Conservation (phyloP, 2,888 invertebrate species). For the Ctena decussata region DNA sequence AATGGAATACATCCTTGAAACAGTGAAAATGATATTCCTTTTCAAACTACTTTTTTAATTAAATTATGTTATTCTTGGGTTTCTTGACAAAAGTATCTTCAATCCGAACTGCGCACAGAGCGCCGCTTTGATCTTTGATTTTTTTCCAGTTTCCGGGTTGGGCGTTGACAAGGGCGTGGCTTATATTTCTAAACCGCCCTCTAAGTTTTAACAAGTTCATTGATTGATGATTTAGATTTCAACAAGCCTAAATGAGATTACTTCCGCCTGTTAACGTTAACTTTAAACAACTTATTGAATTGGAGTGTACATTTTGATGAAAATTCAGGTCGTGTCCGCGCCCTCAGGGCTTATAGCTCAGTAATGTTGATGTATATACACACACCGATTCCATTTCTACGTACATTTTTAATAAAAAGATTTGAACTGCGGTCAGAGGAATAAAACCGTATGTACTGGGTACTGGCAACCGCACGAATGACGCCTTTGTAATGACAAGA, state of each 20-base stretch:
- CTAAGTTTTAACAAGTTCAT: background rate
- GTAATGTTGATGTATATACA: no score
- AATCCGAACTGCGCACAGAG: background rate
- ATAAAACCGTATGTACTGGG: no score
- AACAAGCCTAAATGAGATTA: background rate
- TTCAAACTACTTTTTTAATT: background rate
- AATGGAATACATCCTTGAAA: background rate
- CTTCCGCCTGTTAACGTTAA: background rate
- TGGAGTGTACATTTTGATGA: no score
- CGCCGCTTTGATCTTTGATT: background rate
- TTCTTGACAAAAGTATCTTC: background rate
- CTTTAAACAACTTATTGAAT: background rate
- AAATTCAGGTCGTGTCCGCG: no score
- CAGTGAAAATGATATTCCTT: background rate
- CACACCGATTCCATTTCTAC: no score
- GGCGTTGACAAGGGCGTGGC: background rate
- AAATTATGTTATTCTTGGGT: background rate
- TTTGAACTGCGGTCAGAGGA: no score
- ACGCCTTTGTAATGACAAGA: no score
- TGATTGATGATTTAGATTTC: background rate
- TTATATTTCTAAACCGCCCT: background rate
- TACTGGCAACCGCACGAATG: no score
- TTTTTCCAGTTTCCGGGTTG: background rate
- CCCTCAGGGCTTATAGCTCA: no score
- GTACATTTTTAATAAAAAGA: no score